phyloP scores from a whole-genome alignment of 2,797 vertebrate species.

The Eulemur albifrons region DNA sequence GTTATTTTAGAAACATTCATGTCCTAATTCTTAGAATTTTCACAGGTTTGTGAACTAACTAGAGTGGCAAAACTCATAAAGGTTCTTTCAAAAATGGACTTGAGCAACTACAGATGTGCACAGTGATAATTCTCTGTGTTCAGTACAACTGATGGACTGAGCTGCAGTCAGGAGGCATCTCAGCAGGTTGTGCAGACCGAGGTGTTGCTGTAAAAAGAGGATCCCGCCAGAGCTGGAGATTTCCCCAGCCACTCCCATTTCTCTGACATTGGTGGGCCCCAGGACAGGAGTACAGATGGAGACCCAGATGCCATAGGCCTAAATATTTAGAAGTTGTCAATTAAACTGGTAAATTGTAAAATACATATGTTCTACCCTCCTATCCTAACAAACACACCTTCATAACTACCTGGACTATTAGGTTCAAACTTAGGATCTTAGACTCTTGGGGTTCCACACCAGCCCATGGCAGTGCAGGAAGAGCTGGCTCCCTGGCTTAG shows the following conservation, averaged over 20 bases:
- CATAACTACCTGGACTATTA: not conserved
- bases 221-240: not conserved
- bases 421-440: slow-evolving; percentile 6
- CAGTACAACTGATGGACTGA: not conserved
- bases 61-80: not conserved
- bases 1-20: not conserved
- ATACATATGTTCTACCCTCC: not conserved
- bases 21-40: not conserved
- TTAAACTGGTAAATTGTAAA: not conserved
- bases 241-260: not conserved
- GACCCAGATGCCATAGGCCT: not conserved
- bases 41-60: not conserved
- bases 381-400: not conserved
- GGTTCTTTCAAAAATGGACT: not conserved
- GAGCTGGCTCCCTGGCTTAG: not conserved
- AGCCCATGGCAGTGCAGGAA: not conserved
- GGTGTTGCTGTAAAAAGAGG: not conserved
- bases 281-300: not conserved
- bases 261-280: not conserved
- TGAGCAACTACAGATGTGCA: not conserved
- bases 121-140: not conserved
- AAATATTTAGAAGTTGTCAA: not conserved
- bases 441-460: not conserved
- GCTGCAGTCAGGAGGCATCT: not conserved
- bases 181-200: not conserved